Evolutionary conservation across 2,888 invertebrate species (phyloP), one percentile per base, ranked within the genome.

Genomic region (Isoperla grammatica): DNA sequence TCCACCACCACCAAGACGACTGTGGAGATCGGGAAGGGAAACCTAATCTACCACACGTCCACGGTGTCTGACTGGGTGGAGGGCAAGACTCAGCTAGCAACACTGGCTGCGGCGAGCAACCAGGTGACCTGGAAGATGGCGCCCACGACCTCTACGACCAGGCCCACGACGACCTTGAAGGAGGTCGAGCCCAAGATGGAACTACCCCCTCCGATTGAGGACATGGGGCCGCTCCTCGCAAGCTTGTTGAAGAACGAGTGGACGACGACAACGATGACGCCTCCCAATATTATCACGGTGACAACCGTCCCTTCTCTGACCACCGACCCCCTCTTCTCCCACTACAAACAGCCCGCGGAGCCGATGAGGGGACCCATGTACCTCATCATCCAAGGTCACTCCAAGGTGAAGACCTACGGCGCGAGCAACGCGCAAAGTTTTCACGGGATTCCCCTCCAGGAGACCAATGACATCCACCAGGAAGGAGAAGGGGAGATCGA

Each of bases 391-490:
- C 88, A 90, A 73, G 90, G 90, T 0, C 90, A 90, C 71, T 90
- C 90, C 0, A 90, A 90, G 75, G 90, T 90, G 0, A 90, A 90
- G 75, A 90, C 87, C 0, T 90, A 90, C 69, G 85, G 89, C 12
- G 85, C 87, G 0, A 63, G 56, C 56, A 56, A 63, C 57, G 54
- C 79, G 79, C 63, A 79, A 79, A 37, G 63, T 59, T 61, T 67
- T 74, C 22, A 73, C 74, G 57, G 76, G 78, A 75, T 77, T 23
- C 75, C 76, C 61, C 69, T 77, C 4, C 75, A 76, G 61, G 77
- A 77, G 65, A 72, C 71, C 6, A 83, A 83, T 66, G 82, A 83
- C 69, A 80, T 82, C 22, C 54, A 15, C 40, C 43, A 57, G 35
- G 42, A 4, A 20, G 19, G 13, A 1, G 55, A 48, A 8, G 40